phyloP scores from a whole-genome alignment of 2,888 invertebrate species.

The Pollenia labialis region DNA sequence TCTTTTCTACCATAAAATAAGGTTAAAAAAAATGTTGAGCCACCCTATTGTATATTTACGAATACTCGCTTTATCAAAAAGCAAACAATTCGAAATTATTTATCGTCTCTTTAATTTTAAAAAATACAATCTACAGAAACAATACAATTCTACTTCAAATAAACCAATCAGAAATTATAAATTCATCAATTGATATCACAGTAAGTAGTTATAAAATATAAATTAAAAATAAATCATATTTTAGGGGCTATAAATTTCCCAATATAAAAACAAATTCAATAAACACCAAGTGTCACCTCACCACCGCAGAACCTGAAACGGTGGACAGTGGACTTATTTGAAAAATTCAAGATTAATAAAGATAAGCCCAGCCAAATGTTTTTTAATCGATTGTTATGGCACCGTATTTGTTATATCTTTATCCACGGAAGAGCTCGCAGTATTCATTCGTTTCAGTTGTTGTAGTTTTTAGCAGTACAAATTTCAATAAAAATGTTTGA shows the following conservation, averaged over 20 bases:
- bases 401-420: not conserved
- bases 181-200: slow-evolving; percentile 68
- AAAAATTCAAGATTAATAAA: slow-evolving; percentile 17
- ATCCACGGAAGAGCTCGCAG: no score
- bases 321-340: slow-evolving; percentile 19
- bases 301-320: not conserved
- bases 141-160: slow-evolving; percentile 34
- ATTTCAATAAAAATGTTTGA: slow-evolving; percentile 21
- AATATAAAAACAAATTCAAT: slow-evolving; percentile 23
- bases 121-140: slow-evolving; percentile 25
- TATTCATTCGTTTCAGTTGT: not conserved
- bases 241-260: slow-evolving; percentile 59
- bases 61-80: no score
- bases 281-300: slow-evolving; percentile 8
- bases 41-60: no score
- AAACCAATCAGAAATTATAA: slow-evolving; percentile 66
- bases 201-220: slow-evolving; percentile 56
- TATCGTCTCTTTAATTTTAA: not conserved
- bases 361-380: slow-evolving; percentile 27
- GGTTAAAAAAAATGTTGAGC: no score
- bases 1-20: no score
- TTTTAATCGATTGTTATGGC: slow-evolving; percentile 25
- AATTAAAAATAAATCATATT: slow-evolving; percentile 73
- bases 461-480: slow-evolving; percentile 31
- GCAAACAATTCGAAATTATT: no score